phyloP scores from a whole-genome alignment of 2,797 vertebrate species.

The Danionella dracula region DNA sequence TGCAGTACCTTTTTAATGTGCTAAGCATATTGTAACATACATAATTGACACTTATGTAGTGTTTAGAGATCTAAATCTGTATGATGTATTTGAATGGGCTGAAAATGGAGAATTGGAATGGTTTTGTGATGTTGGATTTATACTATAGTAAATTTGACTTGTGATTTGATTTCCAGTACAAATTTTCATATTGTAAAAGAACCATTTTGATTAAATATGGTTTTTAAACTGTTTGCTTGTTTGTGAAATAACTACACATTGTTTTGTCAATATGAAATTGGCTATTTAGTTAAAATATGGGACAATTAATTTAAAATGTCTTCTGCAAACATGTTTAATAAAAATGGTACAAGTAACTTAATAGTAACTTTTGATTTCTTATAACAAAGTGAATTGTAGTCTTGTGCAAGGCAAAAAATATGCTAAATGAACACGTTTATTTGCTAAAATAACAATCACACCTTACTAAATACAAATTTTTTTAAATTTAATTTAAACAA shows the following conservation, averaged over 20 bases:
- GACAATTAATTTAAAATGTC: too few species aligned
- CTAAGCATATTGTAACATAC: slow-evolving; percentile 70
- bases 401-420: too few species aligned
- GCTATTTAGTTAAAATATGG: too few species aligned
- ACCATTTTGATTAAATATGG: slow-evolving; percentile 27
- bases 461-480: too few species aligned
- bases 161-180: not conserved
- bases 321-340: too few species aligned
- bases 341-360: too few species aligned
- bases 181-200: slow-evolving; percentile 26
- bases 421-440: too few species aligned
- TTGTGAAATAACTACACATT: not conserved
- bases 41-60: slow-evolving; percentile 42
- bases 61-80: slow-evolving; percentile 47
- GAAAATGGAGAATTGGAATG: slow-evolving; percentile 25
- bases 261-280: too few species aligned
- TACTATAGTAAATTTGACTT: slow-evolving; percentile 8
- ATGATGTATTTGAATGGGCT: slow-evolving; percentile 30
- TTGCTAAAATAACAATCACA: too few species aligned
- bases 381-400: too few species aligned
- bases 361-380: too few species aligned
- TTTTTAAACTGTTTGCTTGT: slow-evolving; percentile 19
- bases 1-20: slow-evolving; percentile 61
- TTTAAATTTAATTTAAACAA: too few species aligned
- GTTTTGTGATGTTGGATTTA: slow-evolving; percentile 36